phyloP scores from a whole-genome alignment of 2,797 vertebrate species.

The Esox masquinongy region DNA sequence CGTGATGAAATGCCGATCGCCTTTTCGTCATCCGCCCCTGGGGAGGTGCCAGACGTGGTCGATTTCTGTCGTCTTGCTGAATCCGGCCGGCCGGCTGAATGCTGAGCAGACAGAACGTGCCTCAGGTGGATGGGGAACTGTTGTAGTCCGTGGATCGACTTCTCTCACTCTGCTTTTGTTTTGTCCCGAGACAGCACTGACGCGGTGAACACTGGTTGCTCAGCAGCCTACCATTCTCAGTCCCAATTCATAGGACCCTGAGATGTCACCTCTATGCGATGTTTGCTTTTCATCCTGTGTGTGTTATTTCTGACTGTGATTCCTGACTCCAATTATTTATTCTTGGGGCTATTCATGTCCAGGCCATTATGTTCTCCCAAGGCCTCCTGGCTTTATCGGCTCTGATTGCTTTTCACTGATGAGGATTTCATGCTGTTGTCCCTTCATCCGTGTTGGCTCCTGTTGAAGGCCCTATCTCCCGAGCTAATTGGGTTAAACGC shows the following conservation, averaged over 20 bases:
- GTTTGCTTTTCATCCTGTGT: too few relatives aligned
- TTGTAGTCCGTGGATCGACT: conserved; percentile 1
- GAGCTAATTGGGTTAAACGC: conserved; percentile 45
- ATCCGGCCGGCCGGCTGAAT: conserved; percentile 35
- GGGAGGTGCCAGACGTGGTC: too few relatives aligned
- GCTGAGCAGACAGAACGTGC: conserved; percentile 32
- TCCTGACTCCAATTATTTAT: neutral
- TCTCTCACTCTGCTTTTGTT: neutral
- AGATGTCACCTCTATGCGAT: too few relatives aligned
- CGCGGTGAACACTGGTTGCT: neutral
- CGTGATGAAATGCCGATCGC: too few relatives aligned
- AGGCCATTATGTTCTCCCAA: conserved; percentile 22
- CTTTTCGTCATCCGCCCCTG: too few relatives aligned
- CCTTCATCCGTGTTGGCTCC: conserved; percentile 5
- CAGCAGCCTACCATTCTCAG: neutral
- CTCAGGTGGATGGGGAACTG: neutral
- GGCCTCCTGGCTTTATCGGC: conserved; percentile 40
- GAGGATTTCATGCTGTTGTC: conserved; percentile 34
- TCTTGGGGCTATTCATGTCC: neutral
- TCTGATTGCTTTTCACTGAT: conserved; percentile 41
- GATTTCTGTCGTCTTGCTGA: conserved; percentile 30
- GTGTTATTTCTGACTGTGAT: neutral
- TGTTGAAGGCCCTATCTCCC: conserved; percentile 12
- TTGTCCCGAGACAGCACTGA: neutral
- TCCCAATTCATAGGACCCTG: neutral